Base-by-base conservation (phyloP, 2,888 invertebrate species). In the Caenorhabditis zanzibari region DNA sequence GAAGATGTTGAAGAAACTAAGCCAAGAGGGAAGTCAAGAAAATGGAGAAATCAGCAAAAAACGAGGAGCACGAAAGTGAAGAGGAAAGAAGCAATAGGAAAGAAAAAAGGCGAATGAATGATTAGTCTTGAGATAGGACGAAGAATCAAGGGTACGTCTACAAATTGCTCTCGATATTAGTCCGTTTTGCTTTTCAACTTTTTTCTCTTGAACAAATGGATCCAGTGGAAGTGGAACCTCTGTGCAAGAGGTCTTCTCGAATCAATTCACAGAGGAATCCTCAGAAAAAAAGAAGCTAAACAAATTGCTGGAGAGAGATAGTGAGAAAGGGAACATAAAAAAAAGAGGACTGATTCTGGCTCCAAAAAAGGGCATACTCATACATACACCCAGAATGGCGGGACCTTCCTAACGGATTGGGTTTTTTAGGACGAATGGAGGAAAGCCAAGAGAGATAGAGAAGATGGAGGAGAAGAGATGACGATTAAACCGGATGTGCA, bases 401-500 rank as follows among this genome's bases (percentile, higher is more conserved):
- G 74, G 47, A 54, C 61, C 61, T 35, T 63, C 63, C 28, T 49
- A 74, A 74, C 68, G 59, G 76, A 76, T 76, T 76, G 68, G 59
- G 47, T 49, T 68, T 32, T 28, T 26, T 44, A 12, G 38, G 38
- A 12, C 38, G 24, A 32, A 19, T 32, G 24, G 38, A 54, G 16
- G 59, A 72, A 35, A 72, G 49, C 49, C 54, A 54, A 58, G 71
- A 74, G 74, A 63, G 64, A 64, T 54, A 64, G 63, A 75, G 44
- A 22, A 41, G 76, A 68, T 38, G 59, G 44, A 58, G 26, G 63
- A n/a, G 41, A 68, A 63, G 26, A 52, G 68, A 76, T 68, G 76
- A 76, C 76, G 76, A 76, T 58, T 68, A 58, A 68, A 76, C 76
- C 76, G 76, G 76, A 76, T 76, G 56, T 76, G 59, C 73, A 73